These are phyloP conservation scores for Crotalus viridis DNA, from an alignment of 2,113 vertebrate genomes.

Conservation along the genomic window DNA sequence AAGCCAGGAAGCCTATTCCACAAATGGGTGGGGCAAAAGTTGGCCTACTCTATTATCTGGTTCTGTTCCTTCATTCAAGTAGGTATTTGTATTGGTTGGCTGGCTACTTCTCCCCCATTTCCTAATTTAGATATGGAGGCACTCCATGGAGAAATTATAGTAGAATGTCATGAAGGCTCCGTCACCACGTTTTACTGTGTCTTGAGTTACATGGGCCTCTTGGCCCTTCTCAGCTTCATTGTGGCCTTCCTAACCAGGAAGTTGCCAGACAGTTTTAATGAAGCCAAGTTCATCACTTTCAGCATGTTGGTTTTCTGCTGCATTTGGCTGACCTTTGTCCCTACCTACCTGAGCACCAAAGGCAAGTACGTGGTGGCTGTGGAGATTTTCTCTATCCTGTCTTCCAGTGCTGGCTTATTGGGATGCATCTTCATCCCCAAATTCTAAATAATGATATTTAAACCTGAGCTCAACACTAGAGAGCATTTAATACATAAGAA, in stretches of 20 bases:
- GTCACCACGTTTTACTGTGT: not conserved
- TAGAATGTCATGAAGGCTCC: not conserved
- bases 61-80: not conserved
- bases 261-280: not conserved
- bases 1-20: not conserved
- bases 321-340: conserved; percentile 1
- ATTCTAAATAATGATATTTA: not conserved
- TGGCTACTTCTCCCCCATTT: not conserved
- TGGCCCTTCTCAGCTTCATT: not conserved
- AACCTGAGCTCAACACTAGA: not conserved
- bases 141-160: not conserved
- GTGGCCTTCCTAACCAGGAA: conserved; percentile 2
- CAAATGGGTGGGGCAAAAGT: not conserved
- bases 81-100: not conserved
- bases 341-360: not conserved
- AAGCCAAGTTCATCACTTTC: conserved; percentile 11
- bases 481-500: not conserved
- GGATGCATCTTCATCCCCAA: not conserved
- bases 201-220: not conserved
- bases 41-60: not conserved
- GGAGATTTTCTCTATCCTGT: conserved; percentile 9
- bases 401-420: not conserved
- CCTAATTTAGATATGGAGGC: not conserved
- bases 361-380: not conserved
- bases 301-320: conserved; percentile 18